Evolutionary conservation across 30 jellyfish, hydroid and myxozoan genomes (phyloP), one percentile per base, ranked within the genome.

Genomic region (Haliclystus octoradiatus): DNA sequence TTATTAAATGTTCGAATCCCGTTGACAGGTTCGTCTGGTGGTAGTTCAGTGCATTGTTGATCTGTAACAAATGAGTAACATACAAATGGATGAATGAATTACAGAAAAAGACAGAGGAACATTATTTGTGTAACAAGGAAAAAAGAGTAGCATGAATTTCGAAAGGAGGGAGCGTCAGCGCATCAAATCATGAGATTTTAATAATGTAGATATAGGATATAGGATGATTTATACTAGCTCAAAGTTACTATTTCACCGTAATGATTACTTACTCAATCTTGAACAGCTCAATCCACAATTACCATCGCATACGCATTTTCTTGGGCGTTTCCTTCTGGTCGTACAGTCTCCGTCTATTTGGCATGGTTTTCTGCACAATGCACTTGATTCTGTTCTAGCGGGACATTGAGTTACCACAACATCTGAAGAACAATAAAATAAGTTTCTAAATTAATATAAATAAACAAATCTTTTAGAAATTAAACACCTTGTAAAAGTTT

Each of bases 281-380:
- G 70, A 35, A 34, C 92, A 79, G 61, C 92, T 79, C 26, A 70
- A 76, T 13, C 92, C 92, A 62, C 92, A 79, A 1, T 40, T 61
- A 1, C 83, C 83, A 50, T 79, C 92, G 51, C 92, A 79, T n/a
- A 79, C 29, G 70, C 92, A 79, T 71, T 50, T 49, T 63, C 70
- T 69, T 31, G 33, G 65, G n/a, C 82, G 52, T 50, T 31, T 49
- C 19, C 19, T 40, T 40, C 57, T 40, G 9, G 57, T 40, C 19
- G 19, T 40, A 40, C 92, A 79, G 23, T 79, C 79, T 0, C 26
- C 60, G 40, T 63, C 78, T 1, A 70, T 28, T 1, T 61, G 19
- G 70, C 92, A 79, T 30, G 26, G 34, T 29, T 50, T 79, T 40
- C 81, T 61, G 40, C 92, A 79, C 27, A 79, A 50, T 13, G 76